These are phyloP conservation scores for Eurosta solidaginis DNA, from an alignment of 1,140 invertebrate genomes.

Conservation along the genomic window DNA sequence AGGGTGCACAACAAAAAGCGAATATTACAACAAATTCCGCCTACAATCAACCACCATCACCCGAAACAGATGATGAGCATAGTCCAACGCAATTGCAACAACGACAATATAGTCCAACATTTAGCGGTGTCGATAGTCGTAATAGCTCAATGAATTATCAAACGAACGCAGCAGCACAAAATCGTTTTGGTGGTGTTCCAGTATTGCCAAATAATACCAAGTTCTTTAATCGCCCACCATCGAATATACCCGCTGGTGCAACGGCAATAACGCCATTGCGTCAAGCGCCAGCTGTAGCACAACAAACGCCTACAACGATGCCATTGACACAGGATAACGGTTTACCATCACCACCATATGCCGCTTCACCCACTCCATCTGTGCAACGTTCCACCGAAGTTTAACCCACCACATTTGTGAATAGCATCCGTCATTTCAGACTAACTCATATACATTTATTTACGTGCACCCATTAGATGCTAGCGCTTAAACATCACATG, in stretches of 20 bases:
- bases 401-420: constrained; percentile 39
- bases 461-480: background rate
- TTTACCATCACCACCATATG: constrained; percentile 50
- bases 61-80: constrained; percentile 48
- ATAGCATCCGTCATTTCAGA: background rate
- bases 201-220: constrained; percentile 53
- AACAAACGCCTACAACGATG: background rate
- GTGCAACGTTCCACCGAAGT: constrained; percentile 59
- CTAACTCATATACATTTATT: background rate
- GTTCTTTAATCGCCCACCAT: constrained; percentile 50
- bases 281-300: constrained; percentile 38
- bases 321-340: constrained; percentile 53
- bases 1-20: background rate
- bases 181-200: constrained; percentile 53
- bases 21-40: constrained; percentile 45
- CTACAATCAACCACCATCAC: constrained; percentile 52
- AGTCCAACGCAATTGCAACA: constrained; percentile 36
- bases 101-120: constrained; percentile 57
- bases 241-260: constrained; percentile 38
- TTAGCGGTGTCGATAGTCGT: constrained; percentile 54
- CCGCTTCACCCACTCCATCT: constrained; percentile 54
- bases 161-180: constrained; percentile 46
- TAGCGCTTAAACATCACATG: too few relatives aligned
- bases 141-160: constrained; percentile 52
- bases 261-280: constrained; percentile 39